phyloP scores from a whole-genome alignment of 2,888 invertebrate genomes.

The Drosophila picticornis region DNA sequence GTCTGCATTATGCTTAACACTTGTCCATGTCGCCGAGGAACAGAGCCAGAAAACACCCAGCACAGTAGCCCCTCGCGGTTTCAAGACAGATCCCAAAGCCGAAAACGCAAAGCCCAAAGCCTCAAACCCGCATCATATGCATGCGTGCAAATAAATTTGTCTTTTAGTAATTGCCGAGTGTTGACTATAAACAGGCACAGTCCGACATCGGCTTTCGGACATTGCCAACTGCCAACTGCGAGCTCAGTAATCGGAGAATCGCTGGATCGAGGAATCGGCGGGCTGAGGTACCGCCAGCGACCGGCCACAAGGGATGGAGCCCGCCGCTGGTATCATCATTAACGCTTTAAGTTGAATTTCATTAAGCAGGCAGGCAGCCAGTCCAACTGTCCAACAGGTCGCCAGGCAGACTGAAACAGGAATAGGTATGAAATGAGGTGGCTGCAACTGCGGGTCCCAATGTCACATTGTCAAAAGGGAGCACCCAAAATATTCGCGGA shows the following conservation, averaged over 20 bases:
- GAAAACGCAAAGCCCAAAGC: neutral
- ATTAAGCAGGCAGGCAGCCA: constrained; percentile 71
- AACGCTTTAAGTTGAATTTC: constrained; percentile 77
- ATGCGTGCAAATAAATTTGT: constrained; percentile 84
- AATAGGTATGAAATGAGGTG: constrained; percentile 17
- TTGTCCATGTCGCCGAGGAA: constrained; percentile 71
- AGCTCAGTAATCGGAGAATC: constrained; percentile 9
- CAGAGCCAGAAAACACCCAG: constrained; percentile 48
- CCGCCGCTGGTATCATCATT: constrained; percentile 64
- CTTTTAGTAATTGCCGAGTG: constrained; percentile 83
- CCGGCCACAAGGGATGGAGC: constrained; percentile 11
- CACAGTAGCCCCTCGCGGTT: constrained; percentile 39
- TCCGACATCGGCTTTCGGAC: constrained; percentile 43
- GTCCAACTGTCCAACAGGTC: constrained; percentile 14
- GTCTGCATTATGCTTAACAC: constrained; percentile 81
- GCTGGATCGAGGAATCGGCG: constrained; percentile 2
- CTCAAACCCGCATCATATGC: constrained; percentile 63
- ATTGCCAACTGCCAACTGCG: constrained; percentile 23
- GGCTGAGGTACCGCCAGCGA: neutral
- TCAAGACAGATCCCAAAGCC: neutral
- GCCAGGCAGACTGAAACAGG: constrained; percentile 16
- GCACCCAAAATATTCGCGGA: neutral
- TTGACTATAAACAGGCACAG: constrained; percentile 69
- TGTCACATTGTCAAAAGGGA: constrained; percentile 33
- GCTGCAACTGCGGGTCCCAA: constrained; percentile 29